A percentile compares a stretch with the other conserved stretches of the same genome.
Conservation (phyloP, 1,140 invertebrate species). For the Halictus rubicundus region DNA sequence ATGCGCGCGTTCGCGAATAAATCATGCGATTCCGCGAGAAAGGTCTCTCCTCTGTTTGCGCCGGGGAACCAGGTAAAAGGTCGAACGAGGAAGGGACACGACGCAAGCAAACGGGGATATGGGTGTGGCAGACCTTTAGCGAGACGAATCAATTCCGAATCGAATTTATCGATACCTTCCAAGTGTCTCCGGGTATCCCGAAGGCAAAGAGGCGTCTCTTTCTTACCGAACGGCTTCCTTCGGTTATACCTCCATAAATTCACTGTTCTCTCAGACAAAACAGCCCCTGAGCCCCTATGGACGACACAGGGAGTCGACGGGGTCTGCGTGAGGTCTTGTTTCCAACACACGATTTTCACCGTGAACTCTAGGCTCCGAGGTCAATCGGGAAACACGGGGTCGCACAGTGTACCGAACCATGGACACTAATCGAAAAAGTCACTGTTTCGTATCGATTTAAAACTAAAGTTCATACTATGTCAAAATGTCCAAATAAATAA, state of each 20-base stretch:
- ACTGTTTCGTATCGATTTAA: too few relatives aligned
- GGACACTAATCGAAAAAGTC: too few relatives aligned
- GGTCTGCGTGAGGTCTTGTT: too few relatives aligned
- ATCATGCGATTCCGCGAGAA: conserved; percentile 16
- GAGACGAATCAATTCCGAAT: conserved; percentile 18
- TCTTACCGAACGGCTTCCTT: too few relatives aligned
- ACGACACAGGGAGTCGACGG: too few relatives aligned
- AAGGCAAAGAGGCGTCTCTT: not conserved
- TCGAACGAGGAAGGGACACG: not conserved
- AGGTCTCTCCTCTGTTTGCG: not conserved
- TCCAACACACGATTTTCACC: too few relatives aligned
- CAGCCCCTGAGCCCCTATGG: not conserved
- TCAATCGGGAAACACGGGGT: too few relatives aligned
- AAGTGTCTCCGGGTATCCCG: not conserved
- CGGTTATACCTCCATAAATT: not conserved
- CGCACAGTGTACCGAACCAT: too few relatives aligned
- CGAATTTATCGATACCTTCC: conserved; percentile 12
- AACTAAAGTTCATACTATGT: too few relatives aligned
- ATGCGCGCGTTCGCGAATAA: conserved; percentile 17
- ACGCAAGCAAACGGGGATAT: not conserved
- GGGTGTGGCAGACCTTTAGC: conserved; percentile 3
- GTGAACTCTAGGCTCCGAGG: too few relatives aligned
- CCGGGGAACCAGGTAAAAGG: too few relatives aligned
- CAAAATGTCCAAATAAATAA: too few relatives aligned
- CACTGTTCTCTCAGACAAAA: not conserved